Conservation (phyloP, 2,797 vertebrate species). For the Siniperca obscura region DNA sequence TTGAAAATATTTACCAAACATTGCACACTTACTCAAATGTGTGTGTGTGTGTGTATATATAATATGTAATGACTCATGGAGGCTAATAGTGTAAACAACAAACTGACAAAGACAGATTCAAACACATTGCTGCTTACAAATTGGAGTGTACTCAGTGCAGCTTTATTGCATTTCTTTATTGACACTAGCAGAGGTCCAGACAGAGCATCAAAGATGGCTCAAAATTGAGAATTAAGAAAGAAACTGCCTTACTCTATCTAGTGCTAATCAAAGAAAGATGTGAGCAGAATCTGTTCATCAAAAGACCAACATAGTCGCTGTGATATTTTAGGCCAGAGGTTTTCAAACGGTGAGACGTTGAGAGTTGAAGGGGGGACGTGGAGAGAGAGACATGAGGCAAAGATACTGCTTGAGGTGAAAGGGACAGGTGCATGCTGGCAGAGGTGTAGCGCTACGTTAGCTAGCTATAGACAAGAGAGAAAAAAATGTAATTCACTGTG, state of each 20-base stretch:
- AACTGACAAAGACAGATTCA: not conserved
- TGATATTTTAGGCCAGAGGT: not conserved
- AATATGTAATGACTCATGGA: conserved; percentile 7
- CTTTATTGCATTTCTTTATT: conserved; percentile 20
- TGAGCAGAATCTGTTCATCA: not conserved
- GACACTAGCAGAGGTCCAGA: not conserved
- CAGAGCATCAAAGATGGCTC: conserved; percentile 15
- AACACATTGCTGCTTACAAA: conserved; percentile 20
- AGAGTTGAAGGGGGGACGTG: too few relatives aligned
- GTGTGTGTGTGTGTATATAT: not conserved
- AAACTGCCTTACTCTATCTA: not conserved
- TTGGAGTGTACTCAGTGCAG: not conserved
- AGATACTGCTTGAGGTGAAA: not conserved
- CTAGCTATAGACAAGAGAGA: not conserved
- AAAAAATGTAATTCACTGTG: not conserved
- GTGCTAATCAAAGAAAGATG: not conserved
- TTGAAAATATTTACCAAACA: conserved; percentile 4
- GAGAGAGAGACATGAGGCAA: not conserved
- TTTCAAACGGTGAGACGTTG: not conserved
- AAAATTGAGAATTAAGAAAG: not conserved
- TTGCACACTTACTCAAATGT: not conserved
- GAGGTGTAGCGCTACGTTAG: too few relatives aligned
- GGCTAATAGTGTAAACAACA: conserved; percentile 14
- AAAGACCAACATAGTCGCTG: not conserved
- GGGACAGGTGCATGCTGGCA: not conserved